Base-by-base conservation (phyloP, 1,140 invertebrate species). In the Cydia pomonella region DNA sequence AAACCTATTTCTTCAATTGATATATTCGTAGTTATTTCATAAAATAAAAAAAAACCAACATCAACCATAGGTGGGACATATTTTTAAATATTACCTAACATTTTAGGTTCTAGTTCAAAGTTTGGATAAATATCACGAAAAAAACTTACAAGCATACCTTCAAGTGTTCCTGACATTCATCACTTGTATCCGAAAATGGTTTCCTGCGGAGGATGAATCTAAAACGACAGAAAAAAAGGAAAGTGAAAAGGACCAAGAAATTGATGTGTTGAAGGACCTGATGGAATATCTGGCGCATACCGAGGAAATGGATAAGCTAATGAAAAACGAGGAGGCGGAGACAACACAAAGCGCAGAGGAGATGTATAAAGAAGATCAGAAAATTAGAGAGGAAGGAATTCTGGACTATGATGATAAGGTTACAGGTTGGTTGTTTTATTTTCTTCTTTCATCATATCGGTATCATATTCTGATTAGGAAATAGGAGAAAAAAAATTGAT, bases 121-220 rank as follows among this genome's bases (percentile, higher is more conserved):
- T 78, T 94, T 93, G 80, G 93, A 93, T 75, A 92, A 88, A 79
- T 94, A 93, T 78, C 93, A 95, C 79, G 88, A 94, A 76, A 89
- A 87, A 41, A 94, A 95, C 83, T 81, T 92, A 0, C 86, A 89
- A 79, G 88, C 94, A 0, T 96, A 95, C 82, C 83, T 96, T 9
- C 94, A 94, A 87, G 93, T 96, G 29, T 96, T 96, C 83, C 90
- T 94, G 73, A 94, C 94, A 3, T 96, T 96, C 88, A 82, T 95
- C 0, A 84, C 92, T 10, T 94, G 94, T 74, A 86, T 96, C 41
- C 87, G 92, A 72, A 93, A 91, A 73, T 94, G 95, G 93, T 91
- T 88, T 59, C 81, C 78, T 1, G 29, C 76, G 0, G 73, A 81
- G 1, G 73, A 44, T 16, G 41, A 77, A 23, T 9, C 50, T 12